Evolutionary conservation across 2,888 invertebrate genomes (phyloP).

Genomic region (Tetragonisca angustula): DNA sequence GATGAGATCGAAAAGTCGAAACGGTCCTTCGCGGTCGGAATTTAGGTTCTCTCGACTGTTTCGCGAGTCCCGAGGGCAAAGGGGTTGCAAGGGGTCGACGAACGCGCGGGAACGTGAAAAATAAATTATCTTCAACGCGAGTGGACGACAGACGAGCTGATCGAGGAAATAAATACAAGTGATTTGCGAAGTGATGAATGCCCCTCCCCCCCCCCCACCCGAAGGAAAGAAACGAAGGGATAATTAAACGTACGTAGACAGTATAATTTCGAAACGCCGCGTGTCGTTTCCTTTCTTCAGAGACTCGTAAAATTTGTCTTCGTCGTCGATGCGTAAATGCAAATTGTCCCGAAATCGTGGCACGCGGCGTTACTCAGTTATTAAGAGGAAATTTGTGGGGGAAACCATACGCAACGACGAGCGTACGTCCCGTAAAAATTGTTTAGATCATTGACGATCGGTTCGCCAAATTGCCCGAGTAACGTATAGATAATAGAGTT

Average conservation of each 20-base stretch:
- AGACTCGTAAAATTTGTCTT: too few relatives aligned
- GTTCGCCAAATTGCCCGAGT: not conserved
- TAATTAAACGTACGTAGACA: not conserved
- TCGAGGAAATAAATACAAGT: not conserved
- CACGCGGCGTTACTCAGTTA: too few relatives aligned
- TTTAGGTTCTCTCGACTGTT: not conserved
- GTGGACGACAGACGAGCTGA: not conserved
- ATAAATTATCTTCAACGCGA: not conserved
- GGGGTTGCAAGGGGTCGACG: not conserved
- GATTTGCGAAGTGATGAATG: not conserved
- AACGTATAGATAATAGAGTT: conserved; percentile 1
- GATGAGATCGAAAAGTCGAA: conserved; percentile 40
- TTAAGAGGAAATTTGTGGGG: not conserved
- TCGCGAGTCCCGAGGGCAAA: not conserved
- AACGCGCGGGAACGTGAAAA: not conserved
- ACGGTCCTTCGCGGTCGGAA: not conserved
- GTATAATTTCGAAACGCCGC: too few relatives aligned
- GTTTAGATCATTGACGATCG: not conserved
- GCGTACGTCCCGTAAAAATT: not conserved
- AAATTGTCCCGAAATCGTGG: too few relatives aligned
- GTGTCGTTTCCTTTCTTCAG: not conserved
- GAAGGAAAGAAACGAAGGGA: not conserved
- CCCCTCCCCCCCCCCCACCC: too few relatives aligned
- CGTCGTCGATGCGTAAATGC: too few relatives aligned
- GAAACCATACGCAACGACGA: not conserved